A percentile compares a stretch with the other conserved stretches of the same genome.
phyloP scores from a whole-genome alignment of 2,113 vertebrate species.

The Apodemus speciosus region DNA sequence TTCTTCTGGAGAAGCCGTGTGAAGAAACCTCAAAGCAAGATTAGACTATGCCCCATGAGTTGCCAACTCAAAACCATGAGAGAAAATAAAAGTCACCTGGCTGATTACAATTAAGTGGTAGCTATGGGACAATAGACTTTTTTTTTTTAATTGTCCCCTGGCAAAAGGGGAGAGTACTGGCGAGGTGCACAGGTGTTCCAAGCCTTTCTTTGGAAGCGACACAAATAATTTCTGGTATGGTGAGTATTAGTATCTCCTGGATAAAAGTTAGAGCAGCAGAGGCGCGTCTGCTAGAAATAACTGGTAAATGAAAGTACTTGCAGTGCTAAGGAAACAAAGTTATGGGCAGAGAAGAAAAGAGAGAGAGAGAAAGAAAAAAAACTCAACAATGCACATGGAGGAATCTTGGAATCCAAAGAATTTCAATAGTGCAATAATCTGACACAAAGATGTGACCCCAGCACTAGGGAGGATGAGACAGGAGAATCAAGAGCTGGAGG shows the following conservation, averaged over 20 bases:
- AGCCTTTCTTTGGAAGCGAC: conserved; percentile 17
- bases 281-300: background rate
- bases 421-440: background rate
- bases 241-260: background rate
- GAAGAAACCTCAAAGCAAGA: background rate
- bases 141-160: background rate
- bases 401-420: background rate
- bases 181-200: background rate
- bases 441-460: background rate
- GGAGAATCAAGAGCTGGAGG: background rate
- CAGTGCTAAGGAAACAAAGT: background rate
- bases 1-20: background rate
- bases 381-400: background rate
- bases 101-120: background rate
- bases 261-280: background rate
- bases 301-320: background rate
- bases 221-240: background rate
- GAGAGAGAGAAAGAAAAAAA: background rate
- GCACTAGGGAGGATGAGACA: background rate
- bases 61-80: conserved; percentile 1
- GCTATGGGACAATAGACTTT: background rate
- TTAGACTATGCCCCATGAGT: background rate
- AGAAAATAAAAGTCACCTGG: conserved; percentile 10
- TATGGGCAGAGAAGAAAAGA: background rate
- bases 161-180: background rate